Evolutionary conservation across 2,797 vertebrate species (phyloP).

Genomic region (Poecile montanus): DNA sequence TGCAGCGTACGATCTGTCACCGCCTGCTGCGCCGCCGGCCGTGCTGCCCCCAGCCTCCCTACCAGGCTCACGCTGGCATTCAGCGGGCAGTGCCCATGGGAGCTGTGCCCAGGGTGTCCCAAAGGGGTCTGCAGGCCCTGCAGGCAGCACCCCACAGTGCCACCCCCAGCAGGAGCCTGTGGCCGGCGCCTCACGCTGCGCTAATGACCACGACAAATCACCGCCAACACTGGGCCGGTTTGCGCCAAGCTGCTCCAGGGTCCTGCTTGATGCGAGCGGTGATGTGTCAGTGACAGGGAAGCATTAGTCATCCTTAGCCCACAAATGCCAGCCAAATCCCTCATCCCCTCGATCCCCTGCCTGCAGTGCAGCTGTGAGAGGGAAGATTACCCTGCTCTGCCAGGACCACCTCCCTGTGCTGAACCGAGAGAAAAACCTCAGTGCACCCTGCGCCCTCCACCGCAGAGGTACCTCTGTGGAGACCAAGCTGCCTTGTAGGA

Average conservation of each 20-base stretch:
- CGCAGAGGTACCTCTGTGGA: neutral
- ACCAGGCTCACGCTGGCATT: neutral
- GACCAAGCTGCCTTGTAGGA: neutral
- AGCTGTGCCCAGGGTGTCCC: neutral
- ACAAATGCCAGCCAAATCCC: neutral
- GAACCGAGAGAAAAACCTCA: neutral
- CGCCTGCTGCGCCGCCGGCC: neutral
- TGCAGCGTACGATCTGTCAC: neutral
- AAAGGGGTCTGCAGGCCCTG: neutral
- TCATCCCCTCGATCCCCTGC: accelerated
- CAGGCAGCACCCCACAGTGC: neutral
- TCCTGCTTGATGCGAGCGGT: neutral
- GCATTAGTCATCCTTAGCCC: neutral
- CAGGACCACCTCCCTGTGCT: neutral
- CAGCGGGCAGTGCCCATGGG: neutral
- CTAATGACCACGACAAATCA: neutral
- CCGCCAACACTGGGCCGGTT: accelerated
- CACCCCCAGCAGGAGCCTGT: accelerated
- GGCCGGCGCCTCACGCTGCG: accelerated
- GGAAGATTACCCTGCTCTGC: neutral
- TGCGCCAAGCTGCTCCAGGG: neutral
- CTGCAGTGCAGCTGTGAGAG: neutral
- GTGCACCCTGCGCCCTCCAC: neutral
- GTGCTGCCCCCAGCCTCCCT: neutral
- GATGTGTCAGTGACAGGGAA: neutral